Percentiles rank a stretch among this genome's conserved stretches.
phyloP scores from a whole-genome alignment of 2,113 vertebrate species.

The Phaethon lepturus region DNA sequence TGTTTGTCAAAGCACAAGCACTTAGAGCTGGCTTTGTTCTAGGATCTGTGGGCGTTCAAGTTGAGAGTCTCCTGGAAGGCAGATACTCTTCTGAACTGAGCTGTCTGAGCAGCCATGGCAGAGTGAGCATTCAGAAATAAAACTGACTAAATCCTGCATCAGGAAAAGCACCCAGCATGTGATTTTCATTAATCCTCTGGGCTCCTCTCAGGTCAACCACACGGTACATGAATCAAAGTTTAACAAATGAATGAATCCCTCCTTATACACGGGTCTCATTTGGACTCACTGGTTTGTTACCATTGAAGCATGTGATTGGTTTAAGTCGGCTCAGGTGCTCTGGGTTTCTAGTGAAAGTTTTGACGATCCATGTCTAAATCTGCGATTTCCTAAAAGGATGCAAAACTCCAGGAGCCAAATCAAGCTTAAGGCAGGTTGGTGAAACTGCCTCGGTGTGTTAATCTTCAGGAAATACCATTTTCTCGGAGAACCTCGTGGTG shows the following conservation, averaged over 20 bases:
- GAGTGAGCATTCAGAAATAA: background rate
- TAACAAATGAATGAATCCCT: constrained; percentile 41
- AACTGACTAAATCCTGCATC: constrained; percentile 24
- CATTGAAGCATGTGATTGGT: constrained; percentile 52
- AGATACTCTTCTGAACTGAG: background rate
- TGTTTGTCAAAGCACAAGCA: background rate
- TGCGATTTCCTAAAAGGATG: constrained; percentile 50
- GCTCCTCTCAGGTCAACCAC: constrained; percentile 56
- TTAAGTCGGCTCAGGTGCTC: constrained; percentile 59
- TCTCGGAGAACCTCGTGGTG: background rate
- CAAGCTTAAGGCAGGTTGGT: background rate
- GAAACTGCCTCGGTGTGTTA: background rate
- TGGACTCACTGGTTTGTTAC: background rate
- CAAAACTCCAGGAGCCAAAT: constrained; percentile 50
- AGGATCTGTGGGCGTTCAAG: background rate
- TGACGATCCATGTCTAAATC: constrained; percentile 53
- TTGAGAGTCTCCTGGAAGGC: background rate
- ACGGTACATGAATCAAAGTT: constrained; percentile 39
- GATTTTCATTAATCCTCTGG: constrained; percentile 62
- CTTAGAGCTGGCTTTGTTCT: background rate
- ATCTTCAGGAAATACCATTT: background rate
- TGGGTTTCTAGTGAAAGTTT: constrained; percentile 7
- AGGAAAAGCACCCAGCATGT: constrained; percentile 60
- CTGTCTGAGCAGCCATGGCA: constrained; percentile 25
- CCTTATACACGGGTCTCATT: background rate